Conservation (phyloP, 2,888 invertebrate genomes). For the Loripinus fragilis region DNA sequence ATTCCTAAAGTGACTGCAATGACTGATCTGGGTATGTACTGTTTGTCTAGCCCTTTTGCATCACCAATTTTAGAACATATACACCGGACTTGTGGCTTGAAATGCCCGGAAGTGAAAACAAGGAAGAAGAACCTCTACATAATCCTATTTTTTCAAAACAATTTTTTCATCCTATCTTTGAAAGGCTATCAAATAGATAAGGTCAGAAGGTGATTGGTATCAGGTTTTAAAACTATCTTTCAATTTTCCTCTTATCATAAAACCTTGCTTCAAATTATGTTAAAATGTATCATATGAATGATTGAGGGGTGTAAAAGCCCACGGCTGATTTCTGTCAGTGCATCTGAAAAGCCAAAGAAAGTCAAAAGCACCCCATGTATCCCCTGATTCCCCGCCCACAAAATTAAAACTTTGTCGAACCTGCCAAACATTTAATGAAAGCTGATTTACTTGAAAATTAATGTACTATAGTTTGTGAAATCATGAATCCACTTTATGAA, state of each 20-base stretch:
- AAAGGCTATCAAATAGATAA: constrained; percentile 11
- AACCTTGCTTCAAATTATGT: not conserved
- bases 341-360: not conserved
- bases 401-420: too few species aligned
- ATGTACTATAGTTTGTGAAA: too few species aligned
- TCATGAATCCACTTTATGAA: too few species aligned
- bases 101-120: not conserved
- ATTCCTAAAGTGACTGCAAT: too few species aligned
- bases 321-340: not conserved
- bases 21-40: too few species aligned
- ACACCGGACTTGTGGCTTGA: too few species aligned
- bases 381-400: too few species aligned
- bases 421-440: too few species aligned
- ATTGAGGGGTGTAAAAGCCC: not conserved
- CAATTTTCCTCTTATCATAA: not conserved
- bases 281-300: constrained; percentile 1
- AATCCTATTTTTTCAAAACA: constrained; percentile 6
- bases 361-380: too few species aligned
- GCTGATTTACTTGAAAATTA: too few species aligned
- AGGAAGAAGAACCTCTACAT: not conserved
- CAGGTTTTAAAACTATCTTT: constrained; percentile 14
- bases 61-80: too few species aligned
- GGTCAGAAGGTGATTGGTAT: constrained; percentile 16
- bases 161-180: not conserved
- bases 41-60: too few species aligned